Evolutionary conservation across 2,113 vertebrate species (phyloP).

Genomic region (Notiomystis cincta): DNA sequence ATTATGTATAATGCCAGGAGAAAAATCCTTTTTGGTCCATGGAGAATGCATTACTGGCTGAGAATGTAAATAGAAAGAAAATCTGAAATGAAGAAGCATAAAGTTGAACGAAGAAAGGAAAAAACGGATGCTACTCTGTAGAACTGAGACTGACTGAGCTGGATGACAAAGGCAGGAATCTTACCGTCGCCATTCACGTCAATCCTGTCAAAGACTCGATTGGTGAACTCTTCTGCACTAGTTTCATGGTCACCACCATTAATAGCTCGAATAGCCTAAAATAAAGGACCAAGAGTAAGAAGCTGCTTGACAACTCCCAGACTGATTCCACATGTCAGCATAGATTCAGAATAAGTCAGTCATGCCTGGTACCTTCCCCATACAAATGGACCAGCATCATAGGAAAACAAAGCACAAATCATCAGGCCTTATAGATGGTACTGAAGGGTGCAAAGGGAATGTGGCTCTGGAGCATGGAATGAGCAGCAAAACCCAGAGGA

Average conservation of each 20-base stretch:
- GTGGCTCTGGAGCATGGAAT: neutral
- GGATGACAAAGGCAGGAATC: neutral
- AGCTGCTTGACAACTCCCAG: neutral
- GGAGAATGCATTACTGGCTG: neutral
- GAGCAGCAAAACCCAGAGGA: neutral
- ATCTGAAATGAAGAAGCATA: neutral
- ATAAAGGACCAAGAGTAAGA: neutral
- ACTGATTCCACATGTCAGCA: neutral
- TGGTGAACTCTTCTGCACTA: conserved; percentile 86
- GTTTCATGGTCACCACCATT: conserved; percentile 78
- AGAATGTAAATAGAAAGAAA: neutral
- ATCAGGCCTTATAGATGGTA: neutral
- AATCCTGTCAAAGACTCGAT: conserved; percentile 85
- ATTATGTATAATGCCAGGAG: neutral
- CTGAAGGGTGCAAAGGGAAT: neutral
- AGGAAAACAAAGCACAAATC: neutral
- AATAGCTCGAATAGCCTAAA: conserved; percentile 86
- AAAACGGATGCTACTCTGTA: neutral
- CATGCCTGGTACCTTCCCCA: neutral
- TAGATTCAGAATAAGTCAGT: neutral
- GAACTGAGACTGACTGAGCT: neutral
- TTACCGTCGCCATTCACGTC: conserved; percentile 88
- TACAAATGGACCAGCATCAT: neutral
- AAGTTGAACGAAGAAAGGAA: neutral
- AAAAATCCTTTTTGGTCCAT: neutral